A percentile compares a stretch with the other conserved stretches of the same genome.
phyloP scores from a whole-genome alignment of 2,888 invertebrate genomes.

The Sericinus montela region DNA sequence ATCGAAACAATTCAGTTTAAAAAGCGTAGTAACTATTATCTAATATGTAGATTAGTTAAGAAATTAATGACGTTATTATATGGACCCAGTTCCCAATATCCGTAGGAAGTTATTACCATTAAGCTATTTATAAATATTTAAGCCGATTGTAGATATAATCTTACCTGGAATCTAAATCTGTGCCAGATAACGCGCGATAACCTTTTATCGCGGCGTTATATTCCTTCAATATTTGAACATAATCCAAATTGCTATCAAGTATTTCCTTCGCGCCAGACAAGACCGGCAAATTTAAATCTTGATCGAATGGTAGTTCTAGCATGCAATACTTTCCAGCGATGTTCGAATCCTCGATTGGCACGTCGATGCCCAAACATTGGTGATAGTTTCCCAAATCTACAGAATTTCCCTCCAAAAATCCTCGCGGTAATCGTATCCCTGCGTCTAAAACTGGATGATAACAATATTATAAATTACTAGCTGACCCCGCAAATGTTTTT shows the following conservation, averaged over 20 bases:
- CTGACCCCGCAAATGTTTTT: too few relatives aligned
- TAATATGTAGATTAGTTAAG: too few relatives aligned
- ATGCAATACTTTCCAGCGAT: conserved; percentile 50
- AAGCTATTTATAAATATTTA: too few relatives aligned
- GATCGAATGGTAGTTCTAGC: conserved; percentile 32
- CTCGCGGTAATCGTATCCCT: conserved; percentile 37
- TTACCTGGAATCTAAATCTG: conserved; percentile 13
- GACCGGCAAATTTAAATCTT: conserved; percentile 25
- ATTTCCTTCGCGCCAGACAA: conserved; percentile 15
- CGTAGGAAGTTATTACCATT: too few relatives aligned
- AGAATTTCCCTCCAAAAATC: conserved; percentile 31
- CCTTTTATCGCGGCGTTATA: neutral
- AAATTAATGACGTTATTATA: too few relatives aligned
- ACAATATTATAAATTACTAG: too few relatives aligned
- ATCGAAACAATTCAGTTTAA: too few relatives aligned
- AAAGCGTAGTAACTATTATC: too few relatives aligned
- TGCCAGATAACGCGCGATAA: conserved; percentile 1
- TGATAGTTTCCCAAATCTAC: conserved; percentile 41
- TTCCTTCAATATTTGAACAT: conserved; percentile 8
- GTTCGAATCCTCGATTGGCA: conserved; percentile 22
- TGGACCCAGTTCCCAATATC: too few relatives aligned
- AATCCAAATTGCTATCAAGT: neutral
- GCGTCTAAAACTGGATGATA: conserved; percentile 33
- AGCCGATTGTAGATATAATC: too few relatives aligned
- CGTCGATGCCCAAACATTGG: conserved; percentile 38